Base-by-base conservation (phyloP, 2,888 invertebrate species). In the Cabera pusaria region DNA sequence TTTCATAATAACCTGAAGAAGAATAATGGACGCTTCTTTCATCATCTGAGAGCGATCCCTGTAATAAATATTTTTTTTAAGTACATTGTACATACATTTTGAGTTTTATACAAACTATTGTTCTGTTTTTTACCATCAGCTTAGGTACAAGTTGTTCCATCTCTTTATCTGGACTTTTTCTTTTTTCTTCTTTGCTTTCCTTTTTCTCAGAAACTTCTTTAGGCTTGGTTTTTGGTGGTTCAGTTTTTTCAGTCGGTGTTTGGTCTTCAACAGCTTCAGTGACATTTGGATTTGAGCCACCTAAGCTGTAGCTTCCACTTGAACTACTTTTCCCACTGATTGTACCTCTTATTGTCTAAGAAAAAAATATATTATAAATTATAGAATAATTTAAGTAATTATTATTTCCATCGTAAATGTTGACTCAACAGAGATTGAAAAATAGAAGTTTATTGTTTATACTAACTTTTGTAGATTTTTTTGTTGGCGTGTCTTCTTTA, bases 1-100 rank as follows among this genome's bases (percentile, higher is more conserved):
- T 93, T 72, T 94, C 94, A 65, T 93, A 93, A 72, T 94, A 93
- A 1, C 94, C 94, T 1, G 94, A 93, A 2, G 93, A 93, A 16
- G 93, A 93, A 72, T 93, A 93, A 46, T 93, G 92, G 48, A 90
- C 92, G 76, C 93, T 93, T 66, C 92, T 84, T 67, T 93, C 93
- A 58, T 93, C 93, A 59, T 93, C 93, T 3, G 92, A 92, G 36
- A 92, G 63, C 3, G 93, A 93, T 33, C 90, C 90, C 82, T 92
- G 52, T 11, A 74, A 66, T 16, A 52, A 33, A n/a, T n/a, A n/a
- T n/a, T n/a, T n/a, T n/a, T n/a, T n/a, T n/a, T n/a, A n/a, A n/a
- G n/a, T n/a, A n/a, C n/a, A n/a, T n/a, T n/a, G n/a, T n/a, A n/a
- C n/a, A n/a, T n/a, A n/a, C n/a, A n/a, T n/a, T n/a, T n/a, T n/a